Evolutionary conservation across 2,797 vertebrate species (phyloP), one percentile per base, ranked within the genome.

Genomic region (Sebastes paucispinis): DNA sequence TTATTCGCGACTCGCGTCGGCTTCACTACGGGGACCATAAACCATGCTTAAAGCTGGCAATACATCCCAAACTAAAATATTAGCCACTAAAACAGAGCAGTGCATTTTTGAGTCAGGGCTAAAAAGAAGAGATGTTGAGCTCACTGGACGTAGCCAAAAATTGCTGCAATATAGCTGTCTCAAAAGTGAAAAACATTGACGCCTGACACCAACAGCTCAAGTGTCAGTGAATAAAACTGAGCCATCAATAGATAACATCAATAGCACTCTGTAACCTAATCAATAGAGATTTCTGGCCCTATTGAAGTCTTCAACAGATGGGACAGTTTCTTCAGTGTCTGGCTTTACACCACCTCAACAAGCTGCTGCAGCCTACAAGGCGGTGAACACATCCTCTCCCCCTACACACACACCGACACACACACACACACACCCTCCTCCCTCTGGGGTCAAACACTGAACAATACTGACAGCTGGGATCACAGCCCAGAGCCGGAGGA

Each of bases 391-490:
- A 85, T 87, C 87, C 77, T 75, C 69, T 72, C 72, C 76, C 68
- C 79, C 52, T n/a, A 80, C 69, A 59, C 70, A 60, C 77, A 66
- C 87, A 73, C 43, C 36, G 5, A 36, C 36, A 39, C 12, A 39
- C 36, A 39, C 36, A 92, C 90, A 52, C 73, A 89, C 88, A 90
- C 90, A 25, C 25, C 86, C 73, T 54, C 94, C 87, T 90, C 85
- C 95, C 93, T 92, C 93, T 83, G 95, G 95, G 96, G 95, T 96
- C 75, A 78, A 92, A 94, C 95, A 95, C 96, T 96, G 95, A 96
- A 97, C 96, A 97, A 97, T 97, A 96, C 95, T 95, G 97, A 97
- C 97, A 98, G 97, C 97, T 97, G 97, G 96, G 96, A 96, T 96
- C 97, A 97, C 96, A 62, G 94, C 93, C 94, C 94, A 95, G 93